phyloP scores from a whole-genome alignment of 2,113 vertebrate genomes.

The Neomonachus schauinslandi region DNA sequence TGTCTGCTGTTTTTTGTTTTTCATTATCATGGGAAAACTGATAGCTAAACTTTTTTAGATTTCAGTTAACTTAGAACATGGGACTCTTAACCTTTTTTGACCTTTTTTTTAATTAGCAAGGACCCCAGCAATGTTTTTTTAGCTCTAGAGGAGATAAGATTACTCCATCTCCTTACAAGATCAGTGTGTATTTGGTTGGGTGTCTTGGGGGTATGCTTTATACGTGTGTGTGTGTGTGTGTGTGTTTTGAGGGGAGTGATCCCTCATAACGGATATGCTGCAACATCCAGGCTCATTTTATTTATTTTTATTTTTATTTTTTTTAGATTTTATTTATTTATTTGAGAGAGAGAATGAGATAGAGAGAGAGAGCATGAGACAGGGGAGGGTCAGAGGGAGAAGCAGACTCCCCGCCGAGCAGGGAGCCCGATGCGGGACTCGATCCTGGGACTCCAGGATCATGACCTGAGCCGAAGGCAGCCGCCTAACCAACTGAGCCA shows the following conservation, averaged over 20 bases:
- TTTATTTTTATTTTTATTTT: too few relatives aligned
- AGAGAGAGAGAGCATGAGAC: too few relatives aligned
- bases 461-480: too few relatives aligned
- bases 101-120: background rate
- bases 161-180: background rate
- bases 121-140: background rate
- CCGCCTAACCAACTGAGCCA: too few relatives aligned
- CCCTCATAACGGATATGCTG: background rate
- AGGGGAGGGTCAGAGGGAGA: too few relatives aligned
- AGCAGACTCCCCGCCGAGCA: too few relatives aligned
- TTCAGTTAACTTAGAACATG: background rate
- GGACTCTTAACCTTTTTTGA: background rate
- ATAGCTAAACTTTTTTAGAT: background rate
- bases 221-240: background rate
- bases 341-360: too few relatives aligned
- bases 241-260: background rate
- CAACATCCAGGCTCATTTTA: background rate
- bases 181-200: background rate
- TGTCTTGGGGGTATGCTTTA: background rate
- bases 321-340: too few relatives aligned
- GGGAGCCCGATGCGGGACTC: too few relatives aligned
- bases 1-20: background rate
- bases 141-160: background rate
- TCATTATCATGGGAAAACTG: background rate
- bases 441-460: too few relatives aligned